A percentile compares a stretch with the other conserved stretches of the same genome.
These are phyloP conservation scores for Archips xylosteana DNA, from an alignment of 2,888 invertebrate genomes.

Conservation along the genomic window DNA sequence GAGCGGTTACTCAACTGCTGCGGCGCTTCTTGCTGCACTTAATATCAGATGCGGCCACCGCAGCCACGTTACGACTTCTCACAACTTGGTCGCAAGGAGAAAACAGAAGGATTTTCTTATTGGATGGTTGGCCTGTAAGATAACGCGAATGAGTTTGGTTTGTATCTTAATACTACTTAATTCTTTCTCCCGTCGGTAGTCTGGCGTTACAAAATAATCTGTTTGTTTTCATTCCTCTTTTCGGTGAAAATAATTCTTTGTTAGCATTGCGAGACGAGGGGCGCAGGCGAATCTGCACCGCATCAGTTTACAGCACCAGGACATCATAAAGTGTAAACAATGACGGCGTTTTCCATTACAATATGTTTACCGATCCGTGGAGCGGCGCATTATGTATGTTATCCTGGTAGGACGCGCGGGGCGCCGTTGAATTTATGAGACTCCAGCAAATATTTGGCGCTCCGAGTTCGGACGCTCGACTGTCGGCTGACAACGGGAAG, in stretches of 20 bases:
- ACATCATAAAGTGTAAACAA: slow-evolving; percentile 85
- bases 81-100: slow-evolving; percentile 36
- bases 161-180: slow-evolving; percentile 8
- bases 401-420: slow-evolving; percentile 79
- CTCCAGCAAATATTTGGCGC: slow-evolving; percentile 84
- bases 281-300: slow-evolving; percentile 61
- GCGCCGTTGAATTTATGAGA: slow-evolving; percentile 81
- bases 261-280: slow-evolving; percentile 52
- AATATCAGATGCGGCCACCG: slow-evolving; percentile 45
- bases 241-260: slow-evolving; percentile 55
- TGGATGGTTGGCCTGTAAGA: slow-evolving; percentile 9
- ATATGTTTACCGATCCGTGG: slow-evolving; percentile 85
- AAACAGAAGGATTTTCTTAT: slow-evolving; percentile 7
- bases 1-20: slow-evolving; percentile 49
- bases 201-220: slow-evolving; percentile 37
- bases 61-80: slow-evolving; percentile 24
- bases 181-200: slow-evolving; percentile 21
- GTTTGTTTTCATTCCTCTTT: slow-evolving; percentile 47
- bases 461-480: slow-evolving; percentile 74
- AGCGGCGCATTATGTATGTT: slow-evolving; percentile 84
- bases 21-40: slow-evolving; percentile 51
- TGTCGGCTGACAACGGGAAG: slow-evolving; percentile 81
- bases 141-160: slow-evolving; percentile 15
- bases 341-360: slow-evolving; percentile 85
- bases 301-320: slow-evolving; percentile 79